Percentiles rank a stretch among this genome's conserved stretches.
These are phyloP conservation scores for Meteorus sp. DNA, from an alignment of 1,140 invertebrate genomes.

Conservation along the genomic window DNA sequence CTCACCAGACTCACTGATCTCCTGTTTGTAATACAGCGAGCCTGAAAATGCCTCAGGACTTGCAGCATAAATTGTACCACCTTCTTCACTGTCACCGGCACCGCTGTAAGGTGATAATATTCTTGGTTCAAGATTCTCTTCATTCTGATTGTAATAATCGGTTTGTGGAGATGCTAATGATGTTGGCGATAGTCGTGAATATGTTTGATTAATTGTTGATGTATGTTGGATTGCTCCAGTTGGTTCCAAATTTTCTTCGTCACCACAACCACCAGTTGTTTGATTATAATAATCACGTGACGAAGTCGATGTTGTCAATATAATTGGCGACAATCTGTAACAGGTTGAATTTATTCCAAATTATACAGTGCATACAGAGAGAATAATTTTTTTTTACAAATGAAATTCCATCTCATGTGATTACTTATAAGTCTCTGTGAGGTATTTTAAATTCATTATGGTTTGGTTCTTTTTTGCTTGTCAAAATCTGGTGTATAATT, in stretches of 20 bases:
- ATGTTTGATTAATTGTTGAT: conserved; percentile 30
- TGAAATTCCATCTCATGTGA: not conserved
- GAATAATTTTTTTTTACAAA: not conserved
- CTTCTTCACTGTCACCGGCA: conserved; percentile 41
- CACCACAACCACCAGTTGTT: conserved; percentile 45
- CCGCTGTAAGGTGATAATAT: conserved; percentile 52
- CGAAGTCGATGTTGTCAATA: conserved; percentile 35
- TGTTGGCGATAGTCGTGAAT: conserved; percentile 46
- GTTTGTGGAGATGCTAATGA: conserved; percentile 55
- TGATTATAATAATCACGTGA: conserved; percentile 41
- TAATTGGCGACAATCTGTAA: conserved; percentile 49
- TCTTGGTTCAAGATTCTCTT: conserved; percentile 50
- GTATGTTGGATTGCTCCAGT: not conserved
- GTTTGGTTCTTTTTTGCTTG: no score
- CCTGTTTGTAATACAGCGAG: conserved; percentile 61
- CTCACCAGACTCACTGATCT: conserved; percentile 67
- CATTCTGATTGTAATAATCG: conserved; percentile 59
- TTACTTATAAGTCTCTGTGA: no score
- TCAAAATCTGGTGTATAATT: no score
- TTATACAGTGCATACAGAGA: no score
- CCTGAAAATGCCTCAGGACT: conserved; percentile 52
- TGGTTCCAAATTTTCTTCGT: conserved; percentile 55
- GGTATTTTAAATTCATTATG: no score
- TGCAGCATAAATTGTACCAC: conserved; percentile 47
- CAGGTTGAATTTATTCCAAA: not conserved